Percentiles rank a stretch among this genome's conserved stretches.
These are phyloP conservation scores for Apodemus sylvaticus DNA, from an alignment of 2,113 vertebrate species.

Conservation along the genomic window DNA sequence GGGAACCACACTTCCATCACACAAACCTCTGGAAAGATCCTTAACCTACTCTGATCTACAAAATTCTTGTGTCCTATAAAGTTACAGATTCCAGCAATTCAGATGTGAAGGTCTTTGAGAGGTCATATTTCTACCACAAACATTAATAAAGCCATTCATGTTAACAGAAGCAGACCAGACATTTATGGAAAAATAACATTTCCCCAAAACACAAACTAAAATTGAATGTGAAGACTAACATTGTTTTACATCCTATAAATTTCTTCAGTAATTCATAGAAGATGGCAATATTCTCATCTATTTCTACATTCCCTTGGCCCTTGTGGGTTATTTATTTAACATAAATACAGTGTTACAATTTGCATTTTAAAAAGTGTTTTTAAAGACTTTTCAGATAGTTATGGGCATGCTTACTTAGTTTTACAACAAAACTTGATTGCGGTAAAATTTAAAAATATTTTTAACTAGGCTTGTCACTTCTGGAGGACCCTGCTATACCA, in stretches of 20 bases:
- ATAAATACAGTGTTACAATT: background rate
- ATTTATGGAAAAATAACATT: background rate
- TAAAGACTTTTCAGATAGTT: background rate
- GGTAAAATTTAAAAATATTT: too few species aligned
- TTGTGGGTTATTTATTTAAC: background rate
- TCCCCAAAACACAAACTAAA: constrained; percentile 6
- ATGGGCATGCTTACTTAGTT: background rate
- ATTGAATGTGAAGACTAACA: background rate
- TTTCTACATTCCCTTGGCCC: background rate
- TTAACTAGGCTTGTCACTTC: too few species aligned
- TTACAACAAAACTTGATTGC: background rate
- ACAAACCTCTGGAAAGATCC: background rate
- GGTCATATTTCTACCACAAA: background rate
- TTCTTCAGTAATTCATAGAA: background rate
- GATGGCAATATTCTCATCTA: background rate
- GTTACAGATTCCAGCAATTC: background rate
- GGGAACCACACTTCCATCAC: background rate
- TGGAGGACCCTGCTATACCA: too few species aligned
- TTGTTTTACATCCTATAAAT: constrained; percentile 5
- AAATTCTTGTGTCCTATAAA: background rate
- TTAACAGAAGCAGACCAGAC: background rate
- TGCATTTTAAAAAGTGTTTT: background rate
- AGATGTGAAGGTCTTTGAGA: background rate
- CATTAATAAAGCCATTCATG: background rate
- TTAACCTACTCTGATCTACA: background rate